Percentiles rank a stretch among this genome's conserved stretches.
Conservation (phyloP, 2,797 vertebrate species). For the Anguilla marmorata region DNA sequence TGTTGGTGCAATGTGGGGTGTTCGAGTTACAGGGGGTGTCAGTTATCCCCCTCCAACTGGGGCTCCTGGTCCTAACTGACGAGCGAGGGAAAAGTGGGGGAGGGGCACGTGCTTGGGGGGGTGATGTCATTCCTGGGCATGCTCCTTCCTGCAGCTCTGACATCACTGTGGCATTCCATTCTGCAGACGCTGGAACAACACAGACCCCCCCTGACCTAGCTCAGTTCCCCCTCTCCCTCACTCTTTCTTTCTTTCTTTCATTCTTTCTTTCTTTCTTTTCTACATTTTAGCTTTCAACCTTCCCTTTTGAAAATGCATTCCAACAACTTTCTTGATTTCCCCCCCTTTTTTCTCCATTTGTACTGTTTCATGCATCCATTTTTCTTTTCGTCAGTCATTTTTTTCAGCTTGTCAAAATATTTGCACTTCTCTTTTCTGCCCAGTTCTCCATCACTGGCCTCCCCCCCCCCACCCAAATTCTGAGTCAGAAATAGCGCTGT, state of each 20-base stretch:
- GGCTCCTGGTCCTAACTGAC: constrained; percentile 47
- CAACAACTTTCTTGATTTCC: neutral
- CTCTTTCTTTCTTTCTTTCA: constrained; percentile 25
- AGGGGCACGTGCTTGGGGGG: constrained; percentile 56
- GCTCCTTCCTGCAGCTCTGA: constrained; percentile 75
- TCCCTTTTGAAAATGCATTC: neutral
- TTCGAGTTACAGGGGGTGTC: neutral
- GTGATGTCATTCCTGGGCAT: constrained; percentile 77
- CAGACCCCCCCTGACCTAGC: constrained; percentile 43
- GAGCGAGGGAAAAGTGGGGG: constrained; percentile 55
- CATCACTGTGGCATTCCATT: constrained; percentile 79
- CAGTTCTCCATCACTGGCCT: constrained; percentile 16
- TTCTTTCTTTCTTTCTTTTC: constrained; percentile 31
- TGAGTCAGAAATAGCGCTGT: constrained; percentile 18
- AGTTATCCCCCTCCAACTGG: constrained; percentile 1
- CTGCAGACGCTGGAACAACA: constrained; percentile 69
- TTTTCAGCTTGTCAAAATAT: constrained; percentile 14
- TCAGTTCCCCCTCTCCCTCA: constrained; percentile 47
- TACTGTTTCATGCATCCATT: constrained; percentile 7
- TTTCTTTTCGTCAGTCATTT: constrained; percentile 23
- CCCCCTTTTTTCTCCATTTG: constrained; percentile 15
- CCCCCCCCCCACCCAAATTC: constrained; percentile 7
- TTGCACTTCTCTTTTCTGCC: neutral
- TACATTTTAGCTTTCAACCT: neutral
- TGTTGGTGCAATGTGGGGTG: neutral